Base-by-base conservation (phyloP, 2,797 vertebrate genomes). In the Microctenopoma lineatum region DNA sequence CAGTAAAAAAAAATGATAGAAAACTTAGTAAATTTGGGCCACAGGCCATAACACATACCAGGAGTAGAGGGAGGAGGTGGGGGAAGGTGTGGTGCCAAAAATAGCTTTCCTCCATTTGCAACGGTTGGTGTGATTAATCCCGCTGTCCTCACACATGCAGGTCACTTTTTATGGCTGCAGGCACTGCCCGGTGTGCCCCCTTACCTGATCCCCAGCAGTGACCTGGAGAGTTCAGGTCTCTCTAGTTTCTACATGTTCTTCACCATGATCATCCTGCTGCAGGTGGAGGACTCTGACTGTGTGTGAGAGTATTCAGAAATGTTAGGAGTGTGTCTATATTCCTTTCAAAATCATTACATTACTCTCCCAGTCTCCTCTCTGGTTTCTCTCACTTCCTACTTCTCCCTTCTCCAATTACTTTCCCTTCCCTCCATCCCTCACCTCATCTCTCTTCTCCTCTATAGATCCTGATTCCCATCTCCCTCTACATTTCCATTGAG, bases 251-350 rank as follows among this genome's bases (percentile, higher is more conserved):
- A 96, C 90, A 95, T 94, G 93, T 99, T 99, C 84, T 94, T 98
- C 84, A 97, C 95, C 11, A 97, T 98, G 97, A 96, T 98, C 90
- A 97, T 99, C 85, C 90, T 98, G 48, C 89, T 99, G 56, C 97
- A 99, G 96, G 98, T 98, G 91, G 46, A 69, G 26, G 16, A 69
- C 46, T 36, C 58, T 60, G 18, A 41, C 26, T 41, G 5, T 56
- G 34, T 54, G 32, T 25, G 2, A 53, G 13, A 26, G n/a, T 27
- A 8, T 66, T 55, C 27, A 13, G 38, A 7, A 21, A 27, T 36
- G 11, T 54, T 39, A 4, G 9, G 1, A 52, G 13, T 18, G 5
- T 66, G 53, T 72, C 48, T 29, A 46, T 32, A 5, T 41, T 59
- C 0, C 34, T 42, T 47, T 65, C 15, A 13, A 36, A 36, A 41